Conservation (phyloP, 2,888 invertebrate species). For the Philereme transversata region DNA sequence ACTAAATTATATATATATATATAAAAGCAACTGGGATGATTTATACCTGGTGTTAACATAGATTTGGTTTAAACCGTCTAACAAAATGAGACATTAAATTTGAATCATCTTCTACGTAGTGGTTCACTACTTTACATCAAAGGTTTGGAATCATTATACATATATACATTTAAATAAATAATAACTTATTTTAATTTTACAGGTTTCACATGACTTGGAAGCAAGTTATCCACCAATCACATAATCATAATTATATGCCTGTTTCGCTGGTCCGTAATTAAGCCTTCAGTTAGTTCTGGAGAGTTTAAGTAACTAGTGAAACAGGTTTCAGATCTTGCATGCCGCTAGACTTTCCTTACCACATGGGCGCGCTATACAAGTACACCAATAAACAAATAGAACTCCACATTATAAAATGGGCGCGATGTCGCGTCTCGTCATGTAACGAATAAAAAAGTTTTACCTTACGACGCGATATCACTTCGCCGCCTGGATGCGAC, state of each 20-base stretch:
- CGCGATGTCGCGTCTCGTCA: neutral
- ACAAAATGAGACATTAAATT: too few relatives aligned
- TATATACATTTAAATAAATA: conserved; percentile 8
- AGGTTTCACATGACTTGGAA: conserved; percentile 27
- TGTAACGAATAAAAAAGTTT: too few relatives aligned
- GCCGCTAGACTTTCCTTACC: conserved; percentile 34
- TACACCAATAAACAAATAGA: neutral
- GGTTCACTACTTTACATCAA: conserved; percentile 2
- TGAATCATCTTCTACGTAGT: neutral
- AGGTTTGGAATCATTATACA: neutral
- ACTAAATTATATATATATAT: too few relatives aligned
- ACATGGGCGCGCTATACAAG: conserved; percentile 14
- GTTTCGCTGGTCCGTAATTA: conserved; percentile 5
- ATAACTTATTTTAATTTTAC: conserved; percentile 28
- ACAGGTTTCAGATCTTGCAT: conserved; percentile 15
- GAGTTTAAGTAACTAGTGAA: conserved; percentile 5
- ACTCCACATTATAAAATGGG: neutral
- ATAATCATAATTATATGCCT: conserved; percentile 38
- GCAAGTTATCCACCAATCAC: conserved; percentile 26
- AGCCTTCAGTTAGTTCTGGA: neutral
- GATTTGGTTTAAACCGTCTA: too few relatives aligned
- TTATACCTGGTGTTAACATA: neutral
- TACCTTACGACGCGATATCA: too few relatives aligned
- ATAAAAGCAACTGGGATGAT: too few relatives aligned
- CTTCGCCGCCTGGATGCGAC: too few relatives aligned